Base-by-base conservation (phyloP, 2,113 vertebrate species). In the Loxodonta africana region DNA sequence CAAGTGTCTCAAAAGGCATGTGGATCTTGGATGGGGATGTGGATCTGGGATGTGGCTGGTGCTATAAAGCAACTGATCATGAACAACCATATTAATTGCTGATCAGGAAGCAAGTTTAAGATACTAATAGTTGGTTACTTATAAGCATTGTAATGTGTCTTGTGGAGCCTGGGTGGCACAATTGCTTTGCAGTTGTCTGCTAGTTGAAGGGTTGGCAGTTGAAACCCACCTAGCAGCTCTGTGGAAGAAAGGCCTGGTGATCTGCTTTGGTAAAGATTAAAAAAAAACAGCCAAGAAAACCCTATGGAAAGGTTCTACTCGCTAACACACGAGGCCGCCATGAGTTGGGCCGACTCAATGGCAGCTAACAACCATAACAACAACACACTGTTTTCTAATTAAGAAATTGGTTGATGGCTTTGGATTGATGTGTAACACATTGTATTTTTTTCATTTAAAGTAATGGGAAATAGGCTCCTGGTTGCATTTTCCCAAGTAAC, bases 371-470 rank as follows among this genome's bases (percentile, higher is more conserved):
- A 48, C 48, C 48, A 48, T 10, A 48, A 57, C 53, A 57, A 57
- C 53, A 57, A 12, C 53, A 17, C 15, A 17, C 48, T 48, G 53
- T 57, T 12, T 57, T 57, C 3, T 57, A 57, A 57, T 57, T 57
- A 87, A 62, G 20, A 91, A 65, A 81, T 65, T 48, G n/a, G 10
- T 81, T 73, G 37, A 21, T 78, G 78, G 18, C 1, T 88, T 65
- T 57, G 80, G 46, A 69, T 74, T 78, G 74, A 77, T 82, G 11
- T 81, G 18, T 28, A 60, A 10, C 12, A 86, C 28, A 25, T 15
- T 62, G n/a, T 94, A 90, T 90, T 86, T 92, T 74, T 85, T 28
- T 33, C 76, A n/a, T 83, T n/a, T 82, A 46, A 85, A 78, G 8
- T 76, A 77, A 86, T 86, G 14, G 25, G 10, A 93, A 67, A n/a